Percentiles rank a stretch among this genome's conserved stretches.
phyloP scores from a whole-genome alignment of 2,113 vertebrate genomes.

The Cygnus atratus region DNA sequence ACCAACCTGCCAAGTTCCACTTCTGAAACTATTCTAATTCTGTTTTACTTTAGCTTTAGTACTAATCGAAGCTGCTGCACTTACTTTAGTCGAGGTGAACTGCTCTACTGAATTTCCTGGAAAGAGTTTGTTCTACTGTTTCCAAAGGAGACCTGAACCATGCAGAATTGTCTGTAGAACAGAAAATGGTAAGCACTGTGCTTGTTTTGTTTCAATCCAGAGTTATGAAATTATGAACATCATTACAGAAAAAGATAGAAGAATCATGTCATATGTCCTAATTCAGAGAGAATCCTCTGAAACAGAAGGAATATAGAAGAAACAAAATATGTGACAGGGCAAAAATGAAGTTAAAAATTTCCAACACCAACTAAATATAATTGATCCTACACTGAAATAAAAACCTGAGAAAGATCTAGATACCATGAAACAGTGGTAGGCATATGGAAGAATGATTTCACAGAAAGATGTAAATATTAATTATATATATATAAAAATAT shows the following conservation, averaged over 20 bases:
- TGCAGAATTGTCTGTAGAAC: not conserved
- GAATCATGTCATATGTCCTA: not conserved
- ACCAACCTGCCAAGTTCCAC: not conserved
- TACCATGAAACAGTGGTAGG: not conserved
- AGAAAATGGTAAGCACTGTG: not conserved
- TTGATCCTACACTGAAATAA: not conserved
- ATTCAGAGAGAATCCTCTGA: not conserved
- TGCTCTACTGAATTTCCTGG: not conserved
- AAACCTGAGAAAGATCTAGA: not conserved
- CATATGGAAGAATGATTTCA: not conserved
- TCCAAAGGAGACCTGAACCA: not conserved
- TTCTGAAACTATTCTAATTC: conserved; percentile 11
- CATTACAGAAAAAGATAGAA: not conserved
- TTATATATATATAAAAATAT: not conserved
- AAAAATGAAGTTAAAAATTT: not conserved
- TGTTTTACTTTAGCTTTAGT: not conserved
- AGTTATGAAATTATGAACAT: not conserved
- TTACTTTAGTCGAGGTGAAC: not conserved
- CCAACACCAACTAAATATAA: not conserved
- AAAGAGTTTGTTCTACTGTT: conserved; percentile 5
- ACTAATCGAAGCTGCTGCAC: conserved; percentile 7
- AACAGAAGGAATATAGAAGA: not conserved
- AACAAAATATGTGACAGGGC: not conserved
- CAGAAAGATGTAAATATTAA: not conserved
- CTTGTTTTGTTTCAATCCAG: not conserved